phyloP scores from a whole-genome alignment of 2,113 vertebrate genomes.

The Colinus virginianus region DNA sequence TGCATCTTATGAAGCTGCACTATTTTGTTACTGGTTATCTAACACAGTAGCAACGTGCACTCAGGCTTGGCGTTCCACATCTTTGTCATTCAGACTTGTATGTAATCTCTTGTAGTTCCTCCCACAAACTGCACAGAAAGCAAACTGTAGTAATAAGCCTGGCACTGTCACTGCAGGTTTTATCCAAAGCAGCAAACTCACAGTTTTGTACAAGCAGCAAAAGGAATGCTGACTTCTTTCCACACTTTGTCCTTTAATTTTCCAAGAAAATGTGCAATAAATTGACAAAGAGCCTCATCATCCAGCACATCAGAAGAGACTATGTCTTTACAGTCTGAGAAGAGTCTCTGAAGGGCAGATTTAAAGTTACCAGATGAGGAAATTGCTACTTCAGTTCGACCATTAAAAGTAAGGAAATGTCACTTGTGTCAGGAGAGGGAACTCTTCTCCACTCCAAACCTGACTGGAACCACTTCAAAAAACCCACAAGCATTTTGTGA shows the following conservation, averaged over 20 bases:
- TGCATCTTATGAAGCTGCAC: background rate
- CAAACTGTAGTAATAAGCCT: background rate
- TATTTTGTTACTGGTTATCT: background rate
- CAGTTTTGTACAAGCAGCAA: background rate
- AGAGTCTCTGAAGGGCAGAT: background rate
- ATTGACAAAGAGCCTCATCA: background rate
- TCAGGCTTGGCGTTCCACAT: background rate
- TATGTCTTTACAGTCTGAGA: background rate
- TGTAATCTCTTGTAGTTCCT: background rate
- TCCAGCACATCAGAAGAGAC: background rate
- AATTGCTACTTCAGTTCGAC: background rate
- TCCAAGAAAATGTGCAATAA: background rate
- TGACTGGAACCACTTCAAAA: background rate
- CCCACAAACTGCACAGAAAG: background rate
- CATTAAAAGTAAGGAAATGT: background rate
- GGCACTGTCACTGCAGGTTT: background rate
- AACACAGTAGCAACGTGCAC: background rate
- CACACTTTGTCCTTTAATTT: background rate
- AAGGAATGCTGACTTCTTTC: background rate
- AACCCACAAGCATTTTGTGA: background rate
- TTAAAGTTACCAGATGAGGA: background rate
- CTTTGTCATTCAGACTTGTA: background rate
- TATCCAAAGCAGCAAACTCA: slow-evolving; percentile 15
- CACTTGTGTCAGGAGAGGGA: background rate
- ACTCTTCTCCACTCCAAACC: background rate